Evolutionary conservation across 2,888 invertebrate genomes (phyloP).

Genomic region (Eudasyphora cyanicolor): DNA sequence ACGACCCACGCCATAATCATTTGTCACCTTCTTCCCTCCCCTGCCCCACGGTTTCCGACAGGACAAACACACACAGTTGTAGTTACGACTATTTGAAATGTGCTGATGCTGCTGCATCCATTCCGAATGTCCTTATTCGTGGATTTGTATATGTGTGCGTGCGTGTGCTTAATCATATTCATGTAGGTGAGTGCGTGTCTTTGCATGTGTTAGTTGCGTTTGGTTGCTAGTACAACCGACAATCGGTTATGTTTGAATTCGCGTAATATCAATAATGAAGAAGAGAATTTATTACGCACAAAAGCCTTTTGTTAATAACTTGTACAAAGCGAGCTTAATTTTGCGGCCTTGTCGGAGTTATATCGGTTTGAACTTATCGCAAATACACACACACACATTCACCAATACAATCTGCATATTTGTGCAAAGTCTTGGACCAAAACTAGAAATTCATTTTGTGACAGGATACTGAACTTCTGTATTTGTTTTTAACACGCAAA

Average conservation of each 20-base stretch:
- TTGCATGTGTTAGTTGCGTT: neutral
- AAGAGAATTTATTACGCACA: slow-evolving; percentile 15
- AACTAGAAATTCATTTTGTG: too few species aligned
- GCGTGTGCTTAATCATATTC: neutral
- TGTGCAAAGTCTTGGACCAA: too few species aligned
- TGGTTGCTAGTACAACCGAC: neutral
- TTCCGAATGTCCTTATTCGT: neutral
- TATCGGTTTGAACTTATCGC: slow-evolving; percentile 8
- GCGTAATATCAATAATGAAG: slow-evolving; percentile 29
- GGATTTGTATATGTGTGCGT: too few species aligned
- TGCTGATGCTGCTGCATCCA: slow-evolving; percentile 1
- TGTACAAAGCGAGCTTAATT: slow-evolving; percentile 22
- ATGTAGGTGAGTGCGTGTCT: slow-evolving; percentile 1
- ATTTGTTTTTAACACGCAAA: too few species aligned
- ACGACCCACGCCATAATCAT: neutral
- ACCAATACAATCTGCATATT: neutral
- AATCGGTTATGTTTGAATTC: neutral
- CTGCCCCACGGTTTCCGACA: too few species aligned
- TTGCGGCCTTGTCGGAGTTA: slow-evolving; percentile 2
- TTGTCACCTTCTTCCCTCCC: too few species aligned
- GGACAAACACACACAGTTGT: neutral
- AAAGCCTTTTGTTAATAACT: slow-evolving; percentile 31
- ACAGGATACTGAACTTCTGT: too few species aligned
- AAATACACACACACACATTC: neutral
- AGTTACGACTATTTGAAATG: slow-evolving; percentile 9